Base-by-base conservation (phyloP, 2,113 vertebrate species). In the Cyprinus carpio region DNA sequence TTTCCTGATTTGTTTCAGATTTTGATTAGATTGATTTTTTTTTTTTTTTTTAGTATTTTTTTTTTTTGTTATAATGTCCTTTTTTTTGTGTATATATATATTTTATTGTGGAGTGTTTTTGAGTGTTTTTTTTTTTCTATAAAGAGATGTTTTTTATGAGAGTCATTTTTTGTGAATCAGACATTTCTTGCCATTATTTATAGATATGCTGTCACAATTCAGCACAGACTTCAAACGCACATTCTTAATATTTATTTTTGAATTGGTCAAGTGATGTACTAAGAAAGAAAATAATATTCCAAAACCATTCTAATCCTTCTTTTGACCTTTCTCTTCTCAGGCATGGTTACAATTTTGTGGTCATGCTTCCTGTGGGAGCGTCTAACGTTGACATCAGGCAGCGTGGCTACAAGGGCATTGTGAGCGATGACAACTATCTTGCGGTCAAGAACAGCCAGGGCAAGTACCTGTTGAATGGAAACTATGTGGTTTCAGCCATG, bases 331-430 rank as follows among this genome's bases (percentile, higher is more conserved):
- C 92, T 90, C 83, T 89, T 91, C 84, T 82, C 92, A 99, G 98
- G 94, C 96, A 99, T 0, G 98, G 98, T 88, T 99, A 99, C 94
- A 99, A 99, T 91, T 99, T 99, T 1, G 97, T 99, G 89, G 98
- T 98, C 91, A 95, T 96, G 83, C 94, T 99, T 84, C 98, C 98
- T 0, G 93, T 94, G 0, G 98, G 98, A 0, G 97, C 98, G 29
- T 96, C 97, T 64, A 99, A 96, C 91, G 93, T 99, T 0, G 98
- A 99, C 92, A 94, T 99, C 92, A 94, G 98, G 2, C 98, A 99
- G 92, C 93, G 98, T 0, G 98, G 98, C 88, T 99, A 99, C 92
- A 97, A 97, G 58, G 98, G 98, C 20, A 93, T 98, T 46, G 86
- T 95, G 64, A 95, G 94, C 0, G 98, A 99, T 0, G 98, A 99